These are phyloP conservation scores for Saccostrea glomerata DNA, from an alignment of 1,140 invertebrate genomes.

Conservation along the genomic window DNA sequence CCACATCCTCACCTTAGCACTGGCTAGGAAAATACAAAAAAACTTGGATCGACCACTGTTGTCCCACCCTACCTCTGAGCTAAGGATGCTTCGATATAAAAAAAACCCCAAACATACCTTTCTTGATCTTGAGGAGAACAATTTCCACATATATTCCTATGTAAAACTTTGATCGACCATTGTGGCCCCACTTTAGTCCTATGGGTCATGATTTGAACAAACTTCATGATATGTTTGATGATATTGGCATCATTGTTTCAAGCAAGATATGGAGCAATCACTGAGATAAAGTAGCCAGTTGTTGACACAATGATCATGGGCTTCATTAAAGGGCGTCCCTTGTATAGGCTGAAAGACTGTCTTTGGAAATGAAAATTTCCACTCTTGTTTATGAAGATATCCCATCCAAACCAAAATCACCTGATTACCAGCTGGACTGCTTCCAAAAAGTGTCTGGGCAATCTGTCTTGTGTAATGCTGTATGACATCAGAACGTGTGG, in stretches of 20 bases:
- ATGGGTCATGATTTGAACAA: no score
- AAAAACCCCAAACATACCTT: no score
- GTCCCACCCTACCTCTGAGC: no score
- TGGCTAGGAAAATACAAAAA: no score
- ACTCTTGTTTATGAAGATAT: constrained; percentile 48
- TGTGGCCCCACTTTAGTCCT: no score
- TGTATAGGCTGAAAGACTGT: constrained; percentile 43
- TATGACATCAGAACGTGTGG: constrained; percentile 21
- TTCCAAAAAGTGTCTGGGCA: constrained; percentile 33
- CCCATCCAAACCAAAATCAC: constrained; percentile 37
- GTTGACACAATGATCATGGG: constrained; percentile 44
- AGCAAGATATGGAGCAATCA: constrained; percentile 25
- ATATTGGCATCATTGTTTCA: constrained; percentile 50
- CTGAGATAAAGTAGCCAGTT: constrained; percentile 37
- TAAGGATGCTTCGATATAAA: no score
- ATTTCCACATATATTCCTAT: no score
- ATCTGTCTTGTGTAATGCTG: constrained; percentile 31
- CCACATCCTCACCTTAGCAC: no score
- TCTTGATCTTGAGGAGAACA: no score
- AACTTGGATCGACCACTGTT: no score
- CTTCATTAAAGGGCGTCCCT: constrained; percentile 46
- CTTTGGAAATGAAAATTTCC: constrained; percentile 49
- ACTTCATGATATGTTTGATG: constrained; percentile 12
- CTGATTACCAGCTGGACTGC: background rate
- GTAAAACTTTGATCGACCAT: no score